These are phyloP conservation scores for Carpatolechia fugitivella DNA, from an alignment of 2,888 invertebrate species.

Conservation along the genomic window DNA sequence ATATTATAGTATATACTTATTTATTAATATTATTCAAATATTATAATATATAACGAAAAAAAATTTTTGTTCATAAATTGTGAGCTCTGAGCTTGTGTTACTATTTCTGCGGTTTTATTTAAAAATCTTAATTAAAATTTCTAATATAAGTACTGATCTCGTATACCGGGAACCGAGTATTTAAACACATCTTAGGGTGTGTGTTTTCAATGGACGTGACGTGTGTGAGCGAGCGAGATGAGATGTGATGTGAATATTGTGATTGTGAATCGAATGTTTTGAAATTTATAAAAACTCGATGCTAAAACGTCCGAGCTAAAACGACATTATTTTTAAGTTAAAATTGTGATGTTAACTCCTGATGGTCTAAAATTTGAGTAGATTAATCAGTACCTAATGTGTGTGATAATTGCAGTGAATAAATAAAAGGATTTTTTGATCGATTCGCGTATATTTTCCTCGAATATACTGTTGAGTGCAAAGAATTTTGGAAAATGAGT, in stretches of 20 bases:
- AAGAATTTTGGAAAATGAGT: conserved; percentile 45
- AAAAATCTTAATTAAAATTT: no score
- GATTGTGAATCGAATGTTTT: conserved; percentile 59
- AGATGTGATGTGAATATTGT: conserved; percentile 18
- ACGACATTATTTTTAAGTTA: conserved; percentile 27
- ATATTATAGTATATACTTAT: no score
- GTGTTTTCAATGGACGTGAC: conserved; percentile 30
- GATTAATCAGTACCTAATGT: not conserved
- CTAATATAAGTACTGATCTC: no score
- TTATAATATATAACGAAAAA: no score
- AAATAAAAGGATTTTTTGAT: conserved; percentile 38
- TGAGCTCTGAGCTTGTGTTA: no score
- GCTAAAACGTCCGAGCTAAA: no score
- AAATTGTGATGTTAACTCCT: conserved; percentile 30
- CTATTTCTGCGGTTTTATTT: no score
- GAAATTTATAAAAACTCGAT: conserved; percentile 40
- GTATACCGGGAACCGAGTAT: not conserved
- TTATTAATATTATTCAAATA: no score
- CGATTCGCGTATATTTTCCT: conserved; percentile 38
- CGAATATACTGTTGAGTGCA: conserved; percentile 26
- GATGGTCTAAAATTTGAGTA: not conserved
- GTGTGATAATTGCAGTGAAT: conserved; percentile 7
- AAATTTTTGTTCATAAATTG: no score
- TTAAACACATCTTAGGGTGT: conserved; percentile 16
- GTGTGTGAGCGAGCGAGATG: conserved; percentile 39